Conservation (phyloP, 1,140 invertebrate species). For the Ceratina japonica region DNA sequence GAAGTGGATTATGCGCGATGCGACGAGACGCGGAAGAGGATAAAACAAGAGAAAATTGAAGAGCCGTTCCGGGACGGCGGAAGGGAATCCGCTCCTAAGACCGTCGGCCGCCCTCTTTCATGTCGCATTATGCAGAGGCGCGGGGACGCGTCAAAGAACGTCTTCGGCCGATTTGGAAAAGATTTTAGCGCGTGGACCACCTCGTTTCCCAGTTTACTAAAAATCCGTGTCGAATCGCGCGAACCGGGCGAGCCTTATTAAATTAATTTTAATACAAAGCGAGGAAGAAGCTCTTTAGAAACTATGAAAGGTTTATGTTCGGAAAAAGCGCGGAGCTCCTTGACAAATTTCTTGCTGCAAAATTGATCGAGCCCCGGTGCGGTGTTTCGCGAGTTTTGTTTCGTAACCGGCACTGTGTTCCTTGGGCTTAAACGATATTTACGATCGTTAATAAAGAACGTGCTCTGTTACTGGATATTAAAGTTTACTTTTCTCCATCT, state of each 20-base stretch:
- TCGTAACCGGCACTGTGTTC: neutral
- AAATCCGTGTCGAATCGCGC: no score
- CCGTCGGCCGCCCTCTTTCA: neutral
- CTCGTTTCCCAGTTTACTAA: no score
- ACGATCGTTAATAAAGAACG: conserved; percentile 26
- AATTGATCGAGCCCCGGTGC: neutral
- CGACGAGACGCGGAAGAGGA: conserved; percentile 28
- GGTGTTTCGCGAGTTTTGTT: neutral
- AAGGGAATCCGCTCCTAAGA: conserved; percentile 21
- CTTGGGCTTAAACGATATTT: conserved; percentile 19
- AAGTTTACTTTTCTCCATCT: conserved; percentile 19
- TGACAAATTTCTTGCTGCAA: neutral
- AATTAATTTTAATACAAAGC: no score
- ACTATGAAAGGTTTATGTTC: no score
- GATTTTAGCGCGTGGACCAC: no score
- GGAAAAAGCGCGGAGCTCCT: neutral
- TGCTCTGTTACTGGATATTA: conserved; percentile 41
- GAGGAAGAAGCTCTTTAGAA: no score
- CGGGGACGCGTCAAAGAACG: neutral
- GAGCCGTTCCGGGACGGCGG: neutral
- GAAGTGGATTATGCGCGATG: conserved; percentile 37
- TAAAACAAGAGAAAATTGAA: conserved; percentile 39
- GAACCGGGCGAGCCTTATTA: no score
- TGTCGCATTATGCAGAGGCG: neutral
- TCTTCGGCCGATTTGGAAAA: neutral